Evolutionary conservation across 2,888 invertebrate genomes (phyloP).

Genomic region (Polydrusus cervinus): DNA sequence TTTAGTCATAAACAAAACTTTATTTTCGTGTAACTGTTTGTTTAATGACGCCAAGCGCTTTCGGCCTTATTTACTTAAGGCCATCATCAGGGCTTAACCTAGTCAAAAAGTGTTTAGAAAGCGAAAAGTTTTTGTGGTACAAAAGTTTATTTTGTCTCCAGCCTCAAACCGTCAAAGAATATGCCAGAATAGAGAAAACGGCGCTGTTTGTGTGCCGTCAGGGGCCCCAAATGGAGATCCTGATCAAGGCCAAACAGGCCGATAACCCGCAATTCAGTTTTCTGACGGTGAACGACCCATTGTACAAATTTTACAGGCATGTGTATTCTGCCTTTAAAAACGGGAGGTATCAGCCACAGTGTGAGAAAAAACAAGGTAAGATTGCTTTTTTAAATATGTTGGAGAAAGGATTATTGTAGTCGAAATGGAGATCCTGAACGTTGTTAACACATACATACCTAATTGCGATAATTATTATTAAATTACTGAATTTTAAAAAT

Average conservation of each 20-base stretch:
- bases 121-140: no score
- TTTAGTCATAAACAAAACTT: no score
- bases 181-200: conserved; percentile 96
- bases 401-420: no score
- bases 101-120: no score
- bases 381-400: conserved; percentile 33
- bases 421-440: no score
- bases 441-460: no score
- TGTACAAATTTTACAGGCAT: conserved; percentile 93
- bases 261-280: conserved; percentile 96
- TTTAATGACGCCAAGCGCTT: no score
- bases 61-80: no score
- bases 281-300: conserved; percentile 86
- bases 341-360: conserved; percentile 74
- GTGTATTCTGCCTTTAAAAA: conserved; percentile 80
- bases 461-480: no score
- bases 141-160: conserved; percentile 71
- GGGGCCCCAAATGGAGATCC: conserved; percentile 98
- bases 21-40: no score
- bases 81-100: no score
- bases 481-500: no score
- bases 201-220: conserved; percentile 91
- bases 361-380: conserved; percentile 66
- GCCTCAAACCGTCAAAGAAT: conserved; percentile 91
- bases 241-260: conserved; percentile 97